A percentile compares a stretch with the other conserved stretches of the same genome.
These are phyloP conservation scores for Colletes gigas DNA, from an alignment of 1,140 invertebrate genomes.

Conservation along the genomic window DNA sequence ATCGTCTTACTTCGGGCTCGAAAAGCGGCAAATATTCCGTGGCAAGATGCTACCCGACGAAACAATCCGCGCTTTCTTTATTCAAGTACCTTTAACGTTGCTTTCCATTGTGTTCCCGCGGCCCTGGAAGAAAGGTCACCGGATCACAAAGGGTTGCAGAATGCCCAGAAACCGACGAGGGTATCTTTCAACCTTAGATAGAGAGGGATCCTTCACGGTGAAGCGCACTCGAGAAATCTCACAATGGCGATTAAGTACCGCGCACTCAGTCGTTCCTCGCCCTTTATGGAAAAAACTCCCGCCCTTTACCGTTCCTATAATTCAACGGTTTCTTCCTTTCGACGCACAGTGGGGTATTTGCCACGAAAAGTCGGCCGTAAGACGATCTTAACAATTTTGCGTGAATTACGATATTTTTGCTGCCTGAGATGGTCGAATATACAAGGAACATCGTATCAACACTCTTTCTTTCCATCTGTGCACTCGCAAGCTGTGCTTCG, in stretches of 20 bases:
- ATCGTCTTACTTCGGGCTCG: slow-evolving; percentile 7
- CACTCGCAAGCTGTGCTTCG: too few relatives aligned
- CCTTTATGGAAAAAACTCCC: slow-evolving; percentile 34
- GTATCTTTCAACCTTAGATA: slow-evolving; percentile 21
- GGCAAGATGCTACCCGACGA: background rate
- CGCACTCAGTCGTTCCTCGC: slow-evolving; percentile 29
- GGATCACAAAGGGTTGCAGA: slow-evolving; percentile 19
- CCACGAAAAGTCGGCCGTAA: too few relatives aligned
- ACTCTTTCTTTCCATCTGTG: too few relatives aligned
- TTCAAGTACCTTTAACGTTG: slow-evolving; percentile 1
- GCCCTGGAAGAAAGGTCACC: slow-evolving; percentile 30
- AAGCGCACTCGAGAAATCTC: slow-evolving; percentile 28
- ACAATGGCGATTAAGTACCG: slow-evolving; percentile 48
- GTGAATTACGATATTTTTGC: too few relatives aligned
- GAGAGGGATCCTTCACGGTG: slow-evolving; percentile 19
- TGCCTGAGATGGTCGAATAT: too few relatives aligned
- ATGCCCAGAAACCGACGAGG: slow-evolving; percentile 8
- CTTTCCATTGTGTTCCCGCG: background rate
- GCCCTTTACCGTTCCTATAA: background rate
- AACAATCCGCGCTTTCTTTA: background rate
- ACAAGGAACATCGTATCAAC: too few relatives aligned
- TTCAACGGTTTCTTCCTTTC: background rate
- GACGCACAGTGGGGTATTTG: background rate
- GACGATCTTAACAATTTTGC: too few relatives aligned
- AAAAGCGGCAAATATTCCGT: slow-evolving; percentile 2